Evolutionary conservation across 2,888 invertebrate species (phyloP), one percentile per base, ranked within the genome.

Genomic region (Xylocampa areola): DNA sequence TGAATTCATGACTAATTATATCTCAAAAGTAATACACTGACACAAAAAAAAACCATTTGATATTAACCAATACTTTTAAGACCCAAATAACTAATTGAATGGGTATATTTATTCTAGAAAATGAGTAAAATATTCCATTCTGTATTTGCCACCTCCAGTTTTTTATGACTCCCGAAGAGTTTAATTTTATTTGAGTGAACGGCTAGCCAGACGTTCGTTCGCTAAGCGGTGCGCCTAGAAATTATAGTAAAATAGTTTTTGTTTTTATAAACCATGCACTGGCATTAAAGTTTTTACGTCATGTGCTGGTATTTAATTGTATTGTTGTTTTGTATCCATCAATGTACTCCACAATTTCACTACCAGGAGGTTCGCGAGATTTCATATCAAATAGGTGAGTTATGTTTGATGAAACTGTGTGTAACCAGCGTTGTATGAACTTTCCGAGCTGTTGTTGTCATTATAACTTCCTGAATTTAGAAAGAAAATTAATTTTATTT

Each of bases 381-480:
- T 48, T 79, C 85, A 2, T 90, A 85, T 61, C 82, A 90, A 78
- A 84, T 91, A 65, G 91, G 91, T 91, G 60, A 84, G 86, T 81
- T 7, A 6, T 10, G n/a, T 19, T 29, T 37, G n/a, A 25, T 5
- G 1, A 5, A 5, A 14, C 6, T 10, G 4, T 14, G 2, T 27
- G 4, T 23, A n/a, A 23, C 8, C 14, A 11, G 17, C 5, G 8
- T 25, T 25, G n/a, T 25, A 2, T 25, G 25, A 2, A 25, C 25
- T 6, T 6, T 7, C 8, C 25, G 1, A 13, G 11, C 13, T 2
- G 33, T 17, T 37, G 23, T 10, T 8, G 11, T 14, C 4, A 13
- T 14, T 10, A 29, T n/a, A 19, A 37, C 5, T 14, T 6, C 19
- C 13, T 30, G 13, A 11, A 1, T 30, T 30, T 30, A 5, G 2